A percentile compares a stretch with the other conserved stretches of the same genome.
Evolutionary conservation across 2,113 vertebrate genomes (phyloP).

Genomic region (Regulus satrapa): DNA sequence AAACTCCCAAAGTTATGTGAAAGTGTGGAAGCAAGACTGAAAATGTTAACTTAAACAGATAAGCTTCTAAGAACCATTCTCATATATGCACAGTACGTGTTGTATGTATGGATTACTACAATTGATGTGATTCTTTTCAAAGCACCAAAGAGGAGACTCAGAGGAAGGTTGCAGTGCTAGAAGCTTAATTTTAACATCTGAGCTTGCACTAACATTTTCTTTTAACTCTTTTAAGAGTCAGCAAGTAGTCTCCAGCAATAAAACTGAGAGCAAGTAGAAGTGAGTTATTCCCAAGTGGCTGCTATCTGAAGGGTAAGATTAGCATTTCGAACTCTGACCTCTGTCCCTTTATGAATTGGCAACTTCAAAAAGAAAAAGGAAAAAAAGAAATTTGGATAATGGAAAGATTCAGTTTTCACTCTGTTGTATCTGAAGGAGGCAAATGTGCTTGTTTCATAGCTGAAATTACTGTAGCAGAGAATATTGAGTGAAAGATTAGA

Average conservation of each 20-base stretch:
- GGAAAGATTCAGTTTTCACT: neutral
- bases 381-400: neutral
- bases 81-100: fast-evolving
- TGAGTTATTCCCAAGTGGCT: slow-evolving; percentile 1
- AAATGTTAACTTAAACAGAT: neutral
- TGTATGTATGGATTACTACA: neutral
- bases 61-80: neutral
- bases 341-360: neutral
- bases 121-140: neutral
- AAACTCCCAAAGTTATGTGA: neutral
- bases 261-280: neutral
- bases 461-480: neutral
- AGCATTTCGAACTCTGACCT: slow-evolving; percentile 41
- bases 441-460: neutral
- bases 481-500: neutral
- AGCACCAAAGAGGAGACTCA: neutral
- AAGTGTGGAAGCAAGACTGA: neutral
- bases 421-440: neutral
- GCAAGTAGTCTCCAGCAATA: neutral
- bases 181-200: neutral
- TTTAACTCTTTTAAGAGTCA: neutral
- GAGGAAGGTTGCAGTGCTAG: neutral
- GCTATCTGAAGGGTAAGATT: slow-evolving; percentile 12
- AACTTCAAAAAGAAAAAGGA: neutral
- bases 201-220: neutral